Evolutionary conservation across 1,140 invertebrate species (phyloP).

Genomic region (Protaetia brevitarsis): DNA sequence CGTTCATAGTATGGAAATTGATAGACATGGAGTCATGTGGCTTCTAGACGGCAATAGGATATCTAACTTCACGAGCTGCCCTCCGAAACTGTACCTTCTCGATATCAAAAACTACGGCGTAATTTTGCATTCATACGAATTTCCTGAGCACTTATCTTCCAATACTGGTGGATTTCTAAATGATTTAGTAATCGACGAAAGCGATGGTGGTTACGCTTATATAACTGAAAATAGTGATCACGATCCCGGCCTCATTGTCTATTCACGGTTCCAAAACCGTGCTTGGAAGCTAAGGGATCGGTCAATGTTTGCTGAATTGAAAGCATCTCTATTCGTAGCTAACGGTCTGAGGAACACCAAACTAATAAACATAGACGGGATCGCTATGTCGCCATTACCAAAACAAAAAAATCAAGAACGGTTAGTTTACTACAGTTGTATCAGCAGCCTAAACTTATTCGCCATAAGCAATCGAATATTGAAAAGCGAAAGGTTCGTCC

Average conservation of each 20-base stretch:
- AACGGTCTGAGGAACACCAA: constrained; percentile 54
- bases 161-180: constrained; percentile 55
- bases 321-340: constrained; percentile 56
- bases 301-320: constrained; percentile 57
- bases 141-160: constrained; percentile 30
- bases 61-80: constrained; percentile 49
- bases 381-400: constrained; percentile 58
- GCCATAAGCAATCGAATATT: constrained; percentile 11
- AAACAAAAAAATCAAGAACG: constrained; percentile 9
- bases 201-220: constrained; percentile 62
- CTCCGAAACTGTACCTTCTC: constrained; percentile 62
- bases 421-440: constrained; percentile 3
- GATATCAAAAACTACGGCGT: constrained; percentile 58
- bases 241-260: constrained; percentile 67
- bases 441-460: neutral
- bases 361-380: constrained; percentile 58
- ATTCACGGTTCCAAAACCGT: constrained; percentile 55
- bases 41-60: constrained; percentile 62
- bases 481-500: constrained; percentile 19
- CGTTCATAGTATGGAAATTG: constrained; percentile 67
- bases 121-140: constrained; percentile 52
- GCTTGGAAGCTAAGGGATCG: constrained; percentile 63
- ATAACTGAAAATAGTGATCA: constrained; percentile 60
- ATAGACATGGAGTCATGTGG: constrained; percentile 65
- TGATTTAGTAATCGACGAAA: constrained; percentile 64